Evolutionary conservation across 2,888 invertebrate species (phyloP), one percentile per base, ranked within the genome.

Genomic region (Scaptomyza polygonia): DNA sequence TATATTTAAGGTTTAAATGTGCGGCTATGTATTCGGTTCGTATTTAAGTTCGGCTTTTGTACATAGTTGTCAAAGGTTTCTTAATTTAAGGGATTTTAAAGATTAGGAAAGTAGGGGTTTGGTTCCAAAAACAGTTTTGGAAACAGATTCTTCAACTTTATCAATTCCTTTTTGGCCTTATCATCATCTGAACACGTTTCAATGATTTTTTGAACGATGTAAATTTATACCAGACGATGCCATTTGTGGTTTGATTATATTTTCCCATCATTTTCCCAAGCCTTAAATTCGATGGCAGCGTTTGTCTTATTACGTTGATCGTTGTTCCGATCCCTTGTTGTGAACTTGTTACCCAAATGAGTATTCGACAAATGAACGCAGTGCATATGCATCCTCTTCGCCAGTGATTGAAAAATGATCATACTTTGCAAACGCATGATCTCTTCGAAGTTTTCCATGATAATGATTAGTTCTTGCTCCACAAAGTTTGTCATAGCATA

Each of bases 211-310:
- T 93, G 0, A n/a, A n/a, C n/a, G n/a, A n/a, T 94, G 93, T 93
- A 91, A 94, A 95, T 6, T 94, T 93, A 66, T 93, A 93, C 95
- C 95, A 95, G 79, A 95, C 95, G 77, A 95, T 93, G 0, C 94
- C 94, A 93, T 81, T 94, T 94, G 40, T 89, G 3, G 93, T 92
- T 44, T 91, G 91, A 25, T 93, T 90, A 84, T 95, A 95, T 80
- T 93, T 93, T 3, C 95, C 95, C 88, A 95, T 95, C 36, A n/a
- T n/a, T n/a, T n/a, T n/a, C n/a, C n/a, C n/a, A n/a, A n/a, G n/a
- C n/a, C n/a, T n/a, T n/a, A n/a, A n/a, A n/a, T n/a, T n/a, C n/a
- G n/a, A n/a, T n/a, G n/a, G n/a, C n/a, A n/a, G n/a, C n/a, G n/a
- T n/a, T n/a, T n/a, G n/a, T n/a, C n/a, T n/a, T n/a, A n/a, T n/a